phyloP scores from a whole-genome alignment of 2,113 vertebrate species.

The Pionites leucogaster region DNA sequence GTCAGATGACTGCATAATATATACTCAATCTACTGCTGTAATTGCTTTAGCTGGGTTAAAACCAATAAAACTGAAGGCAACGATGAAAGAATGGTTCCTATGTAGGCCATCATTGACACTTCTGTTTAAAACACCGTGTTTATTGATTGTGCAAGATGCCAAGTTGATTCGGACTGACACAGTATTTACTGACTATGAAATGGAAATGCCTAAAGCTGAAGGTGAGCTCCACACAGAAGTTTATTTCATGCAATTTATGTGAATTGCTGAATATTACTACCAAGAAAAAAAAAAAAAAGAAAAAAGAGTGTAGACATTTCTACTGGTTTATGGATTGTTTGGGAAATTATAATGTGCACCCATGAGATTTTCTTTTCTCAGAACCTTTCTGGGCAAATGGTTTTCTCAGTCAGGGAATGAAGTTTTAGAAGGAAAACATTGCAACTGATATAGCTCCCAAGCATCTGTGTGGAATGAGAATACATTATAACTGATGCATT shows the following conservation, averaged over 20 bases:
- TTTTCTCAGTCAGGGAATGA: not conserved
- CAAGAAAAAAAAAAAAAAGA: not conserved
- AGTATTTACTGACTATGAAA: not conserved
- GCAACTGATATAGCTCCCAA: constrained; percentile 9
- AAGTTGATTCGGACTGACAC: not conserved
- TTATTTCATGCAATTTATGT: constrained; percentile 1
- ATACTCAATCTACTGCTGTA: not conserved
- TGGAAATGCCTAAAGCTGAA: not conserved
- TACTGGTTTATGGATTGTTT: constrained; percentile 13
- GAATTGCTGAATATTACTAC: not conserved
- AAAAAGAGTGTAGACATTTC: not conserved
- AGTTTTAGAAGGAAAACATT: constrained; percentile 39
- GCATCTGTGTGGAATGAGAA: not conserved
- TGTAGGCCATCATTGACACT: not conserved
- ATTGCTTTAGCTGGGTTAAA: not conserved
- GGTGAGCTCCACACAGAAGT: not conserved
- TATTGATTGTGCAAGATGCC: not conserved
- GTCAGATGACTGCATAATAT: not conserved
- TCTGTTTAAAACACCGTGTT: not conserved
- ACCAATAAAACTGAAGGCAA: not conserved
- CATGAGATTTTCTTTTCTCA: not conserved
- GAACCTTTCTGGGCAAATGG: not conserved
- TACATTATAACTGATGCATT: not conserved
- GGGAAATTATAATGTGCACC: not conserved
- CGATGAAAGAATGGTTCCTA: not conserved